Evolutionary conservation across 2,797 vertebrate species (phyloP).

Genomic region (Lacerta agilis): DNA sequence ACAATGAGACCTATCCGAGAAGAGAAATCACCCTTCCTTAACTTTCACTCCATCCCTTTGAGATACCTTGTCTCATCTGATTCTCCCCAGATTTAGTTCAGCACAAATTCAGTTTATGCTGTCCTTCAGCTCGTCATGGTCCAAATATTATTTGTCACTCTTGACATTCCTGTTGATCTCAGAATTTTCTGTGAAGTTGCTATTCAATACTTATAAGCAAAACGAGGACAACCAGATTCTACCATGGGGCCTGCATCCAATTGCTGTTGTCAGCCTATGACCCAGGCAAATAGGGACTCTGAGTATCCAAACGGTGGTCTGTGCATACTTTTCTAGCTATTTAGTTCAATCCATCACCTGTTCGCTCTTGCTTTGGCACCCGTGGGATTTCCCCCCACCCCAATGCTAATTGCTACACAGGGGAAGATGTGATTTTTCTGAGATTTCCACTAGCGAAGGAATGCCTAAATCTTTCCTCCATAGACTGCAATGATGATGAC

Average conservation of each 20-base stretch:
- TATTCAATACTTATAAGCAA: background rate
- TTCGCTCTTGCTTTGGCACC: background rate
- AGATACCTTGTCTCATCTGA: constrained; percentile 11
- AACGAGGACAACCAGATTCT: background rate
- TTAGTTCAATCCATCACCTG: background rate
- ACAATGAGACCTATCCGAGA: background rate
- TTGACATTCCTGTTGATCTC: background rate
- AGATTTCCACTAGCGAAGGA: background rate
- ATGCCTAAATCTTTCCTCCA: background rate
- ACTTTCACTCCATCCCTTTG: background rate
- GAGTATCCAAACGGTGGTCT: background rate
- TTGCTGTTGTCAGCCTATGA: background rate
- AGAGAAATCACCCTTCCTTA: background rate
- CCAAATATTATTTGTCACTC: background rate
- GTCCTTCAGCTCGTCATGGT: background rate
- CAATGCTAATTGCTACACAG: too few species aligned
- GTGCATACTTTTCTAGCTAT: background rate
- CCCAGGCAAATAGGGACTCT: background rate
- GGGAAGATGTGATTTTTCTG: background rate
- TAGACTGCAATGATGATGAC: background rate
- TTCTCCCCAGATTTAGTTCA: background rate
- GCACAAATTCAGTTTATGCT: background rate
- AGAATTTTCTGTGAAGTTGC: background rate
- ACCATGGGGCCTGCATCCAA: background rate
- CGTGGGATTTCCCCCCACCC: background rate